Evolutionary conservation across 2,888 invertebrate species (phyloP).

Genomic region (Apantesis nais): DNA sequence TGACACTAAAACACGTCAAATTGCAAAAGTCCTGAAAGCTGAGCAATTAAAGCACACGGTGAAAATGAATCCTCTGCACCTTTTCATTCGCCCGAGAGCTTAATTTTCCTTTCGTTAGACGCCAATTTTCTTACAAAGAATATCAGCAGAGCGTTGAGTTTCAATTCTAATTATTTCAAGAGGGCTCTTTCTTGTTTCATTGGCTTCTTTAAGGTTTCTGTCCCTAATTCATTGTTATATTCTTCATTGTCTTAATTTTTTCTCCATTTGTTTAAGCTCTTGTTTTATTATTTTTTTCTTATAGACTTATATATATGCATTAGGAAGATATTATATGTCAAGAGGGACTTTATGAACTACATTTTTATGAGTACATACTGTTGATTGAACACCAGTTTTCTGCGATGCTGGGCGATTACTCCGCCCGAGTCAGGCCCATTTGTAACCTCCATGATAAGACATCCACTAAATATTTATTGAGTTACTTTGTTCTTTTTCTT

Average conservation of each 20-base stretch:
- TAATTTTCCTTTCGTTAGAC: conserved; percentile 56
- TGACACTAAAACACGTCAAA: conserved; percentile 24
- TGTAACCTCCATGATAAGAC: no score
- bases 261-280: no score
- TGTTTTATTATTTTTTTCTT: no score
- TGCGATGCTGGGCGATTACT: no score
- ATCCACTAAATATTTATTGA: no score
- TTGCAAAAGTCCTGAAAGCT: conserved; percentile 45
- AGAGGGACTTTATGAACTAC: no score
- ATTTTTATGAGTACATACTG: no score
- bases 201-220: background rate
- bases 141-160: conserved; percentile 17
- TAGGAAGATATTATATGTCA: no score
- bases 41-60: conserved; percentile 56
- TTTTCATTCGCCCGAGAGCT: conserved; percentile 48
- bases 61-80: conserved; percentile 51
- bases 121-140: conserved; percentile 39
- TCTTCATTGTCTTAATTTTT: background rate
- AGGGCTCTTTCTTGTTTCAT: conserved; percentile 4
- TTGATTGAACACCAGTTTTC: no score
- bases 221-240: background rate
- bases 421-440: no score
- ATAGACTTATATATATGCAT: no score
- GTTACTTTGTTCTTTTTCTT: no score
- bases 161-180: conserved; percentile 17